phyloP scores from a whole-genome alignment of 1,140 invertebrate species.

The Palaemon carinicauda region DNA sequence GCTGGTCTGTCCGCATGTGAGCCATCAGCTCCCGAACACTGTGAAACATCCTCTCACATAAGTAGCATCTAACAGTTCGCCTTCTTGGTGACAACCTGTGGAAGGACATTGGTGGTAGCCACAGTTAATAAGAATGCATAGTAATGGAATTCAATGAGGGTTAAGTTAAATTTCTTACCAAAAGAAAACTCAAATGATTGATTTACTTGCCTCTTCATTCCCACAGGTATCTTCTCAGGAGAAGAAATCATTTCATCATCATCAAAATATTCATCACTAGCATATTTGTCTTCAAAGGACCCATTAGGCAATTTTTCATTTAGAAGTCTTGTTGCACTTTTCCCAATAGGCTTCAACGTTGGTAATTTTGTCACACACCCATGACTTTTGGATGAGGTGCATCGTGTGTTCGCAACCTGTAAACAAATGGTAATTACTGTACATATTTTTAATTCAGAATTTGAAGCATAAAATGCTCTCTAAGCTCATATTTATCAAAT shows the following conservation, averaged over 20 bases:
- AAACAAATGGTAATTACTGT: background rate
- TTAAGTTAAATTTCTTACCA: background rate
- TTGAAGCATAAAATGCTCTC: too few species aligned
- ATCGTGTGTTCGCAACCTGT: background rate
- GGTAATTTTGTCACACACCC: conserved; percentile 27
- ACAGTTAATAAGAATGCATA: background rate
- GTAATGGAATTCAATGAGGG: background rate
- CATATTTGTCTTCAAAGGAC: background rate
- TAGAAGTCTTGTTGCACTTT: background rate
- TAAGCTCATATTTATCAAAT: too few species aligned
- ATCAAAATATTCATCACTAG: background rate
- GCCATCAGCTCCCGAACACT: conserved; percentile 57
- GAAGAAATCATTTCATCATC: conserved; percentile 14
- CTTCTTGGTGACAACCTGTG: conserved; percentile 34
- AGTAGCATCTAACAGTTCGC: conserved; percentile 51
- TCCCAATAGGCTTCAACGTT: conserved; percentile 18
- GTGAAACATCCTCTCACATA: conserved; percentile 59
- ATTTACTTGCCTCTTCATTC: conserved; percentile 26
- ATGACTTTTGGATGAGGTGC: background rate
- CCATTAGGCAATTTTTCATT: background rate
- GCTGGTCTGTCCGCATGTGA: conserved; percentile 57
- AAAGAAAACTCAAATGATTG: background rate
- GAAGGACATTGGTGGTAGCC: background rate
- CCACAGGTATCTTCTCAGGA: conserved; percentile 17
- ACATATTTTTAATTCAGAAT: background rate